phyloP scores from a whole-genome alignment of 92 coral and sea anemone genomes.

The Paragorgia papillata region DNA sequence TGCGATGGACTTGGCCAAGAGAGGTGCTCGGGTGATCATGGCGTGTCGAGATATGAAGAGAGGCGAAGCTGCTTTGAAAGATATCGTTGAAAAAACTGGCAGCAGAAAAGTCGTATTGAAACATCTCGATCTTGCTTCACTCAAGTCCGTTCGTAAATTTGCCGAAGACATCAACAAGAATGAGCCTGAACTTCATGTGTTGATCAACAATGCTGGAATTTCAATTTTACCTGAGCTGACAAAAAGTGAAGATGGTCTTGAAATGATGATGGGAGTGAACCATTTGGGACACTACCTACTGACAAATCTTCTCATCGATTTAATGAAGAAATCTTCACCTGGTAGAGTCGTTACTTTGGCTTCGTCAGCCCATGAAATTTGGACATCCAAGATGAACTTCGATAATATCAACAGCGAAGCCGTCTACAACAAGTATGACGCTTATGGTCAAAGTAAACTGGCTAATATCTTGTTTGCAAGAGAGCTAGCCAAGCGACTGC shows the following conservation, averaged over 20 bases:
- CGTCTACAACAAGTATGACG: constrained; percentile 47
- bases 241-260: constrained; percentile 79
- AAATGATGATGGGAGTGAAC: constrained; percentile 78
- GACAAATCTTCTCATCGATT: constrained; percentile 73
- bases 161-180: constrained; percentile 71
- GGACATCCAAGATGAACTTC: constrained; percentile 53
- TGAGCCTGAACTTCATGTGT: constrained; percentile 67
- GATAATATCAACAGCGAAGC: constrained; percentile 62
- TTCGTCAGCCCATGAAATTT: constrained; percentile 58
- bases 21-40: constrained; percentile 87
- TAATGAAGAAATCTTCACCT: constrained; percentile 69
- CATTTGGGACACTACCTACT: constrained; percentile 91
- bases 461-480: constrained; percentile 73
- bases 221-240: constrained; percentile 46
- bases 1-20: constrained; percentile 75
- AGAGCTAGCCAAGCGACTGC: constrained; percentile 62
- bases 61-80: constrained; percentile 64
- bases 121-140: constrained; percentile 76
- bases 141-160: constrained; percentile 74
- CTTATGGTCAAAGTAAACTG: constrained; percentile 66
- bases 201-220: constrained; percentile 88
- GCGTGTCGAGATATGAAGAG: constrained; percentile 67
- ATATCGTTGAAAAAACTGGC: constrained; percentile 63
- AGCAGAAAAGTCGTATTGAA: constrained; percentile 57
- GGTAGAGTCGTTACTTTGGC: constrained; percentile 70